Evolutionary conservation across 2,888 invertebrate species (phyloP), one percentile per base, ranked within the genome.

Genomic region (Congeria kusceri): DNA sequence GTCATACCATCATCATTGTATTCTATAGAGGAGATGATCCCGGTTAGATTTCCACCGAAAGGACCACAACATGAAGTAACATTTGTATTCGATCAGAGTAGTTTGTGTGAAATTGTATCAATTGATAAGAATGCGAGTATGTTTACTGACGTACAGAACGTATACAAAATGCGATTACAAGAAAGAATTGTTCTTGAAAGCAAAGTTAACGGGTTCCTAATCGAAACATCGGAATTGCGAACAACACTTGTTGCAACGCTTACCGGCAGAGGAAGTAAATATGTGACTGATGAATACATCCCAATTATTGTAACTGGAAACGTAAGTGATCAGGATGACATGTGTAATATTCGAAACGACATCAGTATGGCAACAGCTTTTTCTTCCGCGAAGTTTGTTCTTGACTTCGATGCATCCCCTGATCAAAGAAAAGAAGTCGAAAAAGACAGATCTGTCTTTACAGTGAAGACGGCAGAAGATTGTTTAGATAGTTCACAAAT

Each of bases 231-330:
- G 20, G 20, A 20, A 5, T 25, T 29, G 27, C 46, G 46, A 29
- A 46, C n/a, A 47, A 28, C 27, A 5, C 46, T 59, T 32, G 47
- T 68, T 5, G 47, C 15, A 23, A 62, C 49, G 3, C 25, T 53
- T 13, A 47, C 61, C 11, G 61, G 61, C 25, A 57, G 39, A 13
- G 78, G 73, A 11, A 63, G 29, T 18, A 63, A 68, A 47, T 77
- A 58, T 68, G 63, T 72, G 9, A 77, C 77, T 7, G 77, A 77
- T 18, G 67, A 63, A n/a, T 72, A 32, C 39, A 29, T 63, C 32
- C 77, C 77, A 28, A 47, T 77, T 49, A 68, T 77, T 39, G 62
- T 49, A 29, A 63, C 25, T 18, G 77, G 77, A 13, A 62, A 77
- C 20, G 44, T 64, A 2, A 44, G 62, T 11, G 67, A 53, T 25